Evolutionary conservation across 2,797 vertebrate species (phyloP).

Genomic region (Tympanoctomys barrerae): DNA sequence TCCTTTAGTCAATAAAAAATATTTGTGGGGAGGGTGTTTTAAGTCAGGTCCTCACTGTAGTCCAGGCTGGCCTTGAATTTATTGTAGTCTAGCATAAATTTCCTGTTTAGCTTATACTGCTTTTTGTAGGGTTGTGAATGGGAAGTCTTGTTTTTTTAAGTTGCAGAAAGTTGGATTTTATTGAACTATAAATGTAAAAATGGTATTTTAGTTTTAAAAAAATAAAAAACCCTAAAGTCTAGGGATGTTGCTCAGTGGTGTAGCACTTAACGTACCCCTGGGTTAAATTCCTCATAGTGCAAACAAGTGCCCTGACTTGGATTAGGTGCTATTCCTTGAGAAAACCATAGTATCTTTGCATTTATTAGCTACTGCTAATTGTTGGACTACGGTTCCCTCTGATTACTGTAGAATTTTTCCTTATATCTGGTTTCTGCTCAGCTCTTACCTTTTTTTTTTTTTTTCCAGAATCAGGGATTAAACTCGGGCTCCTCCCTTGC

Average conservation of each 20-base stretch:
- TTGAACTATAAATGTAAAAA: not conserved
- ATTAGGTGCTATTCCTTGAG: not conserved
- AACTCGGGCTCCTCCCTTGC: too few species aligned
- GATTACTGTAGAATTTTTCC: not conserved
- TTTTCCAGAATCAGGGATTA: too few species aligned
- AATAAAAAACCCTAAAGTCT: not conserved
- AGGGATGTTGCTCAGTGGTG: not conserved
- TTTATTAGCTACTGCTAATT: not conserved
- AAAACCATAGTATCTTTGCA: not conserved
- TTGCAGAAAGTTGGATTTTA: not conserved
- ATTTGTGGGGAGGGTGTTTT: not conserved
- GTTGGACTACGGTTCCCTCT: not conserved
- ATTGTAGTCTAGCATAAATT: not conserved
- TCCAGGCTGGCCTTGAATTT: not conserved
- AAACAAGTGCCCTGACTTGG: not conserved
- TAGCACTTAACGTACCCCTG: not conserved
- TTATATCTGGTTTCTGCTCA: not conserved
- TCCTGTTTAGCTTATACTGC: not conserved
- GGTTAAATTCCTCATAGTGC: not conserved
- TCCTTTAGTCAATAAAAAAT: not conserved
- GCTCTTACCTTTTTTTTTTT: not conserved
- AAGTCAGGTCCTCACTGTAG: too few species aligned
- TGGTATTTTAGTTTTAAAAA: not conserved
- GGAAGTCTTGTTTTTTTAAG: not conserved
- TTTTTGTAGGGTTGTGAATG: not conserved